A percentile compares a stretch with the other conserved stretches of the same genome.
Conservation (phyloP, 1,140 invertebrate species). For the Sarcophaga peregrina region DNA sequence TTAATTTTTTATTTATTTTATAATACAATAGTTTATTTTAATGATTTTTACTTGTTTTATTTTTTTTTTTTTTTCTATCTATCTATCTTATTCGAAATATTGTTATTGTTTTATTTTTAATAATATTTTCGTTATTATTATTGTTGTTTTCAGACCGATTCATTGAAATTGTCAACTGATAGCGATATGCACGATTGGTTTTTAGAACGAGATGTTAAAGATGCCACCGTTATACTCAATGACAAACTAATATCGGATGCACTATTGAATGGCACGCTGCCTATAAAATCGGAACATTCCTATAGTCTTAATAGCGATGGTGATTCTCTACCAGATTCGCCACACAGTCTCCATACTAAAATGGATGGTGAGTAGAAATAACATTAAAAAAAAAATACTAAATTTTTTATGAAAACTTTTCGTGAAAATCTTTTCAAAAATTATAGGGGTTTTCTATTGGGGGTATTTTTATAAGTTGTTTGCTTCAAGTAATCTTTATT, state of each 20-base stretch:
- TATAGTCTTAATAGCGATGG: constrained; percentile 80
- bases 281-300: constrained; percentile 87
- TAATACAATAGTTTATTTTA: background rate
- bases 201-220: constrained; percentile 69
- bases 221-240: constrained; percentile 77
- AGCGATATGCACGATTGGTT: constrained; percentile 72
- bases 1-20: background rate
- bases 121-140: no score
- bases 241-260: constrained; percentile 92
- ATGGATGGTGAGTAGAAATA: constrained; percentile 71
- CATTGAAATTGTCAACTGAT: constrained; percentile 70
- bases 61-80: background rate
- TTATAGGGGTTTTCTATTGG: no score
- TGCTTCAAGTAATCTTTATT: no score
- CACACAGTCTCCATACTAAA: constrained; percentile 71
- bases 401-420: no score
- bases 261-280: constrained; percentile 76
- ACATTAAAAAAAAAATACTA: no score
- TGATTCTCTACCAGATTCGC: constrained; percentile 74
- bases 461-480: no score
- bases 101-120: constrained; percentile 31
- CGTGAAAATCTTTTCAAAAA: no score
- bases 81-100: background rate
- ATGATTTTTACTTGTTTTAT: background rate
- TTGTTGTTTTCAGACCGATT: constrained; percentile 69